Evolutionary conservation across 64 coral and sea anemone genomes (phyloP), one percentile per base, ranked within the genome.

Genomic region (Hydrozoanthus tunicans): DNA sequence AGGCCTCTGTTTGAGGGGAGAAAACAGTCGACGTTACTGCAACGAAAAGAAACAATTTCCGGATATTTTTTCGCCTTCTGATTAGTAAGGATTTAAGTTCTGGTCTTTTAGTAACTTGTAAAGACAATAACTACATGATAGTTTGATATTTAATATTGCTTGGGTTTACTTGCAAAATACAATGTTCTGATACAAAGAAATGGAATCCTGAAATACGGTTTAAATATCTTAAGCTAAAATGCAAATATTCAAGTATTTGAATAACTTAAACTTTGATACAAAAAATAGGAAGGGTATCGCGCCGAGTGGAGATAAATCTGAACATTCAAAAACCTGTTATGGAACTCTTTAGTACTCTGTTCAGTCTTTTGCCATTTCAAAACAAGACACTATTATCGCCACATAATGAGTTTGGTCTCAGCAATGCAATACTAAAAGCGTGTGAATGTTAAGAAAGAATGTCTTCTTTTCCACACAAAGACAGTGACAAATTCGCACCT

Each of bases 341-440:
- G 51, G 82, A 85, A 20, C 82, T 85, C 63, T 68, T 85, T 80
- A 54, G 56, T 81, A 55, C 6, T 81, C 79, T 17, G 6, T 74
- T 81, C 12, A 55, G 58, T 79, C 56, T 23, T 58, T 81, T 55
- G 23, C 79, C 79, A 60, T 81, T 10, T 9, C 9, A 13, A 26
- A 80, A 26, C 3, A 23, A 65, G 25, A 53, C 25, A n/a, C 53
- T 68, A 58, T 12, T 11, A 43, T 56, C 11, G 51, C 56, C 23
- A 4, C 7, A 43, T 75, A 73, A 57, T 75, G 6, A 15, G 26
- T 13, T 70, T 3, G 55, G 3, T 85, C 53, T 68, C 64, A 13
- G 60, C 14, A 88, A 88, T 12, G 56, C 6, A 74, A 0, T 32
- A 43, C 71, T 27, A 24, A 81, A 1, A 43, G 32, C 25, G 10